These are phyloP conservation scores for Temnothorax nylanderi DNA, from an alignment of 1,140 invertebrate genomes.

Conservation along the genomic window DNA sequence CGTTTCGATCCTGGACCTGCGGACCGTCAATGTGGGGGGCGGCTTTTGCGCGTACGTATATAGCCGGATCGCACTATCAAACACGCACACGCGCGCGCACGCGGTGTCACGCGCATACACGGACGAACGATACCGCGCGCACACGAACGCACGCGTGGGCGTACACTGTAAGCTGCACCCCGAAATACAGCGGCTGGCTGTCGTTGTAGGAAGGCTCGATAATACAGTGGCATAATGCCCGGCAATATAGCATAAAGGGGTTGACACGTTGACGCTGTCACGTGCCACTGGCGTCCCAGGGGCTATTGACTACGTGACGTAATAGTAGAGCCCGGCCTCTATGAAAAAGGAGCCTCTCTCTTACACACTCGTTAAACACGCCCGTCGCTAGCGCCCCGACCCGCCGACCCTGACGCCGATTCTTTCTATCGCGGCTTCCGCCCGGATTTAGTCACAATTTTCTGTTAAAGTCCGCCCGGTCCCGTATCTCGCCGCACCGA, in stretches of 20 bases:
- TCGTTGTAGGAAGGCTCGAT: slow-evolving; percentile 70
- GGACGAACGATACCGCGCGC: not conserved
- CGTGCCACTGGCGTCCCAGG: slow-evolving; percentile 71
- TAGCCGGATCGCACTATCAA: not conserved
- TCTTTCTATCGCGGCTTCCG: slow-evolving; percentile 39
- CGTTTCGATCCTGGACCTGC: slow-evolving; percentile 65
- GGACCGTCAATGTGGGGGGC: slow-evolving; percentile 14
- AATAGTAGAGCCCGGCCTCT: slow-evolving; percentile 47
- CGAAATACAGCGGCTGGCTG: slow-evolving; percentile 59
- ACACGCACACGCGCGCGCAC: not conserved
- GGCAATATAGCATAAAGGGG: slow-evolving; percentile 75
- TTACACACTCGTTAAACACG: slow-evolving; percentile 68
- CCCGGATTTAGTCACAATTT: slow-evolving; percentile 52
- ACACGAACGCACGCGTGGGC: not conserved
- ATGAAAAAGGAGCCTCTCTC: slow-evolving; percentile 53
- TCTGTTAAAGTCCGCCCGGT: slow-evolving; percentile 34
- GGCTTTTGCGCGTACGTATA: not conserved
- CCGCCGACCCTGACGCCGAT: not conserved
- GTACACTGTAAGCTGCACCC: slow-evolving; percentile 8
- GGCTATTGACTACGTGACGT: slow-evolving; percentile 74
- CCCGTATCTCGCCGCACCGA: slow-evolving; percentile 31
- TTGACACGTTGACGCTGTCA: slow-evolving; percentile 77
- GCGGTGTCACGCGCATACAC: not conserved
- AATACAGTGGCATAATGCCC: slow-evolving; percentile 74
- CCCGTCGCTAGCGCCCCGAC: not conserved